These are phyloP conservation scores for Morone chrysops DNA, from an alignment of 2,113 vertebrate species.

Conservation along the genomic window DNA sequence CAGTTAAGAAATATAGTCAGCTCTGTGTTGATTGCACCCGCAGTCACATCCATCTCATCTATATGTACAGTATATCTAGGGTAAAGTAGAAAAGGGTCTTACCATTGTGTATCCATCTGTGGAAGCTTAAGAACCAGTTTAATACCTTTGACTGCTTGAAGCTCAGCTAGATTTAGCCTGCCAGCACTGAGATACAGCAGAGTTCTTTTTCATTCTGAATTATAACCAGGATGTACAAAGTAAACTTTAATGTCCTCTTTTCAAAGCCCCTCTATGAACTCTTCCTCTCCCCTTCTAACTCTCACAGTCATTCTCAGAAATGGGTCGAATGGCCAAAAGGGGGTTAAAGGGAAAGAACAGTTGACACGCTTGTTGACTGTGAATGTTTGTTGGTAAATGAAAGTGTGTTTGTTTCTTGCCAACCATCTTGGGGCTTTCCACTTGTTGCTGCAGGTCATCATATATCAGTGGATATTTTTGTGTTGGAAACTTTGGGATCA, in stretches of 20 bases:
- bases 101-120: conserved; percentile 48
- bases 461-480: conserved; percentile 1
- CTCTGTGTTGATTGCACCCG: conserved; percentile 32
- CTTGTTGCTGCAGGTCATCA: neutral
- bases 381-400: neutral
- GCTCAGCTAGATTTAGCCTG: conserved; percentile 47
- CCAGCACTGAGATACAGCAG: conserved; percentile 35
- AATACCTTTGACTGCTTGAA: conserved; percentile 40
- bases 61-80: conserved; percentile 9
- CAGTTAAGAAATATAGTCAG: conserved; percentile 20
- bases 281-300: neutral
- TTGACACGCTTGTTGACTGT: neutral
- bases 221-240: conserved; percentile 47
- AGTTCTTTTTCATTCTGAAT: conserved; percentile 44
- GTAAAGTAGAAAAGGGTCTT: conserved; percentile 39
- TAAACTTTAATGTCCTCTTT: conserved; percentile 51
- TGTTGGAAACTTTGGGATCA: conserved; percentile 4
- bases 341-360: neutral
- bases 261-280: conserved; percentile 10
- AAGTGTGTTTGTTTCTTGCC: neutral
- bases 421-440: neutral
- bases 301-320: neutral
- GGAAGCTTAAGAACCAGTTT: conserved; percentile 64
- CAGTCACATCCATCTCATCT: conserved; percentile 26
- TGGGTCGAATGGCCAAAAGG: conserved; percentile 17